A percentile compares a stretch with the other conserved stretches of the same genome.
Evolutionary conservation across 2,888 invertebrate genomes (phyloP).

Genomic region (Proisotoma minuta): DNA sequence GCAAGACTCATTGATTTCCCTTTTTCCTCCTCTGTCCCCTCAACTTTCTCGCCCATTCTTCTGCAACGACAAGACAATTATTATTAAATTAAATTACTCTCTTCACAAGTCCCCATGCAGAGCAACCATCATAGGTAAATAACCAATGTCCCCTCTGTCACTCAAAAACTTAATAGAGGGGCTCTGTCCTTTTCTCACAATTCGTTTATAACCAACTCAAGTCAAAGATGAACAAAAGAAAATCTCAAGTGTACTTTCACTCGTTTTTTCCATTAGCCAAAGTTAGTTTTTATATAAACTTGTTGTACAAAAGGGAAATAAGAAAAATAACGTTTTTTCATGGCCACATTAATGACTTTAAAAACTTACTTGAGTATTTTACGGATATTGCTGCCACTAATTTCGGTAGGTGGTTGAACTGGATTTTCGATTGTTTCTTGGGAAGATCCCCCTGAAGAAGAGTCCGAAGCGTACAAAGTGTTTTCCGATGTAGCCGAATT

Average conservation of each 20-base stretch:
- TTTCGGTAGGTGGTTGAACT: slow-evolving; percentile 34
- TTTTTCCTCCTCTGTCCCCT: slow-evolving; percentile 30
- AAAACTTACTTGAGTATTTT: slow-evolving; percentile 44
- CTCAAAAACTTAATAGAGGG: background rate
- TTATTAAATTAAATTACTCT: slow-evolving; percentile 18
- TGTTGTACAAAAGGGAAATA: too few species aligned
- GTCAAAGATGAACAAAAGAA: too few species aligned
- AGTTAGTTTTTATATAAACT: too few species aligned
- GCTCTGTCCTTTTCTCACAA: background rate
- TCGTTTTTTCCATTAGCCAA: too few species aligned
- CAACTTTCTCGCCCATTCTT: slow-evolving; percentile 46
- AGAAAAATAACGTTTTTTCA: too few species aligned
- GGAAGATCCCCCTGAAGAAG: slow-evolving; percentile 24
- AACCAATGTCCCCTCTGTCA: background rate
- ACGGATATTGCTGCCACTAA: slow-evolving; percentile 45
- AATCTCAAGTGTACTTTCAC: too few species aligned
- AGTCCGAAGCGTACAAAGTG: background rate
- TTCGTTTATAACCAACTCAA: too few species aligned
- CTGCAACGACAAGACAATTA: slow-evolving; percentile 31
- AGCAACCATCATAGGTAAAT: background rate
- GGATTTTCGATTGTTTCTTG: slow-evolving; percentile 44
- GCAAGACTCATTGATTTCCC: slow-evolving; percentile 46
- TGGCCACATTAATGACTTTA: background rate
- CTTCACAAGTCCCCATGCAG: background rate
- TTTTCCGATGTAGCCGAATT: slow-evolving; percentile 19